Evolutionary conservation across 2,113 vertebrate species (phyloP), one percentile per base, ranked within the genome.

Genomic region (Crocuta crocuta): DNA sequence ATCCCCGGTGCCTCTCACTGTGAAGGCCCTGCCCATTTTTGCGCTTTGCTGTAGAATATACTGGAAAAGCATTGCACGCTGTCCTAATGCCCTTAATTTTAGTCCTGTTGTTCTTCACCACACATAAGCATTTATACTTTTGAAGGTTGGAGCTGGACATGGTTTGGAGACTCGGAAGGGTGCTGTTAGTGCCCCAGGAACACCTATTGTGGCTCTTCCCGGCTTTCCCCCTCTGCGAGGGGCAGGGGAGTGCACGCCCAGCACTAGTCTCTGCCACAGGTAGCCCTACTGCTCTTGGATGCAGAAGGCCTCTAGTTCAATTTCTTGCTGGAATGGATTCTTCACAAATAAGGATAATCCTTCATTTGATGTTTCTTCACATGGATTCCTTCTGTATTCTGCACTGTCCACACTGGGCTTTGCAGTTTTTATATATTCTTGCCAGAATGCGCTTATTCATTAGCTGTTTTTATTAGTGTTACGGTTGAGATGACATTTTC

Each of bases 321-420:
- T 98, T 99, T 98, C 97, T 97, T 98, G 96, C 97, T 98, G 97
- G 95, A 98, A 98, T 98, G 96, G 95, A 95, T 98, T 98, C 98
- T 98, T 98, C 98, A 97, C 97, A 98, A 98, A 98, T 97, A 98
- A 97, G 89, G 89, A 98, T 98, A 98, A 98, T 98, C 97, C 95
- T 97, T 98, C 97, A 98, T 98, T 98, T 98, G 96, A 97, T 99
- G 98, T 96, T 98, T 98, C 98, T 83, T 98, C 98, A 98, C 95
- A 97, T 97, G 98, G 95, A 97, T 98, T 98, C 86, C 97, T 98
- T 98, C 98, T 98, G 93, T 98, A 97, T 96, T 98, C 97, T 90
- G 80, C 35, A 81, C 78, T 95, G 98, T 95, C 96, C 97, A 96
- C 93, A 97, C 48, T 73, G 31, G 80, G 79, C 96, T 97, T 95